Evolutionary conservation across 2,888 invertebrate species (phyloP).

Genomic region (Tetropium fuscum): DNA sequence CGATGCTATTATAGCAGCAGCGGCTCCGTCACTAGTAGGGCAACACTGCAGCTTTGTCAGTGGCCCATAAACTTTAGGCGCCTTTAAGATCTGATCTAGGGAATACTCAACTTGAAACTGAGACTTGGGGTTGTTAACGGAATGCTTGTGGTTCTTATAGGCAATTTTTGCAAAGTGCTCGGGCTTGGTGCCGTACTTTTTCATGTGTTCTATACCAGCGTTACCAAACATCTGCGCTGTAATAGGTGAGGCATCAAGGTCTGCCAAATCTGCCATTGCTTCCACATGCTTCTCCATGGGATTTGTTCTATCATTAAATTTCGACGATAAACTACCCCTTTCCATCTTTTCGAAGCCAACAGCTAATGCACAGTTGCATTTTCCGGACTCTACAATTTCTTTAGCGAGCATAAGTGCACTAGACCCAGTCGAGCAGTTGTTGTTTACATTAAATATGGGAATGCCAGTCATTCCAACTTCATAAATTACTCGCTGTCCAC

Average conservation of each 20-base stretch:
- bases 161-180: conserved; percentile 98
- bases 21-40: conserved; percentile 98
- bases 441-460: conserved; percentile 98
- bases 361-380: conserved; percentile 89
- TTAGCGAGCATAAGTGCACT: conserved; percentile 92
- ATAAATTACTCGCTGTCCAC: conserved; percentile 95
- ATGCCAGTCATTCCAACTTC: conserved; percentile 92
- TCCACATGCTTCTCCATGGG: conserved; percentile 91
- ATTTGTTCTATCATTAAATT: conserved; percentile 84
- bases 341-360: conserved; percentile 99
- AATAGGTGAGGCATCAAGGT: conserved; percentile 86
- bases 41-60: conserved; percentile 98
- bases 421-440: conserved; percentile 98
- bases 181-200: conserved; percentile 92
- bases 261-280: conserved; percentile 85
- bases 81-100: conserved; percentile 89
- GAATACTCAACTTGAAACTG: conserved; percentile 95
- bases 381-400: conserved; percentile 91
- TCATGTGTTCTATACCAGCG: conserved; percentile 96
- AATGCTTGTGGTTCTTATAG: conserved; percentile 97
- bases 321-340: conserved; percentile 84
- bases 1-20: conserved; percentile 91
- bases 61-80: conserved; percentile 90
- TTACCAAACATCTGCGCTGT: conserved; percentile 97
- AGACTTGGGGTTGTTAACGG: conserved; percentile 95